phyloP scores from a whole-genome alignment of 2,113 vertebrate species.

The Manacus vitellinus region DNA sequence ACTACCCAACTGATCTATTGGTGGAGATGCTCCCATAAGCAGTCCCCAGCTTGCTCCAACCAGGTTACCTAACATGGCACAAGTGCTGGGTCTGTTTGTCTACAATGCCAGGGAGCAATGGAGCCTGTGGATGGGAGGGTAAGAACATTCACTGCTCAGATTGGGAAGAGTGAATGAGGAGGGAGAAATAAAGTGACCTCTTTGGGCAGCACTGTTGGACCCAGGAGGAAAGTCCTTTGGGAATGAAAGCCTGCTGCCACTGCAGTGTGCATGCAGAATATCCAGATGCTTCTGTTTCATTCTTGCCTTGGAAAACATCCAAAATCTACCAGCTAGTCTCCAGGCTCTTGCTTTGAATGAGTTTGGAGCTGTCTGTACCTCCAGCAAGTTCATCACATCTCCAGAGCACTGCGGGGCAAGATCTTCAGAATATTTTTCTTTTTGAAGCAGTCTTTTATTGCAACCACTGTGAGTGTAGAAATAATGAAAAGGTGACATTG shows the following conservation, averaged over 20 bases:
- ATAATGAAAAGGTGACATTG: not conserved
- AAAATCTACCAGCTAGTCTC: not conserved
- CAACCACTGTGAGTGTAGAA: not conserved
- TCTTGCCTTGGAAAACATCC: not conserved
- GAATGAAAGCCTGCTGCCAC: not conserved
- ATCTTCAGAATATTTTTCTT: not conserved
- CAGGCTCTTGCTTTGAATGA: not conserved
- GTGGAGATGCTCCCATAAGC: not conserved
- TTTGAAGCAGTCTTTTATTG: not conserved
- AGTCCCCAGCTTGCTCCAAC: not conserved
- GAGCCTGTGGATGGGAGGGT: not conserved
- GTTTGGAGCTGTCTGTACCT: not conserved
- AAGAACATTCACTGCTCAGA: rapidly evolving
- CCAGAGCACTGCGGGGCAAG: not conserved
- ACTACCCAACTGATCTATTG: not conserved
- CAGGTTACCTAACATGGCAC: not conserved
- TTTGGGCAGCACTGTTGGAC: not conserved
- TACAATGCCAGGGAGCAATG: not conserved
- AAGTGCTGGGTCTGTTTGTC: not conserved
- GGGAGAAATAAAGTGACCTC: not conserved
- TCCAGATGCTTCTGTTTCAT: not conserved
- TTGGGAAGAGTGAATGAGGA: not conserved
- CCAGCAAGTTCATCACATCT: not conserved
- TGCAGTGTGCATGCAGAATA: not conserved
- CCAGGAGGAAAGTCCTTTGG: not conserved